Evolutionary conservation across 2,888 invertebrate species (phyloP).

Genomic region (Eupelmus urozonus): DNA sequence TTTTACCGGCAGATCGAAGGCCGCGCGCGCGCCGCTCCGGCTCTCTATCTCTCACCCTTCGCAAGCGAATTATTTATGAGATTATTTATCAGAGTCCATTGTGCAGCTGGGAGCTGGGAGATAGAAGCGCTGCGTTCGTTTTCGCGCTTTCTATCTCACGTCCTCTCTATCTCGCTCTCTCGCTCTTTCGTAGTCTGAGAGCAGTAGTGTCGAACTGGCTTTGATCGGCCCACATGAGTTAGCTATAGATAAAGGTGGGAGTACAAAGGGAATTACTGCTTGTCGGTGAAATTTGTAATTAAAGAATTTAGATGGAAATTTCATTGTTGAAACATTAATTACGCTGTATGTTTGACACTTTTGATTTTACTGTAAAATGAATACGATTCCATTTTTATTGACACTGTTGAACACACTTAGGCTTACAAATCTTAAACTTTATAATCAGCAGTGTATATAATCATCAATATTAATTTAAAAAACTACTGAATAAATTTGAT

Average conservation of each 20-base stretch:
- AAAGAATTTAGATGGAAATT: no score
- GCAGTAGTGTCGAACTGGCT: not conserved
- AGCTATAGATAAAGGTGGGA: not conserved
- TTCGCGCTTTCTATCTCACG: not conserved
- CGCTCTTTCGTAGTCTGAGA: not conserved
- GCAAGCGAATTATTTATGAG: conserved; percentile 45
- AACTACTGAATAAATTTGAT: no score
- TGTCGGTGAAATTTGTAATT: no score
- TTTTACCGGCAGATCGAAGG: not conserved
- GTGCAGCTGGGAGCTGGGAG: conserved; percentile 13
- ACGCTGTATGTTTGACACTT: no score
- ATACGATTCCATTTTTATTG: no score
- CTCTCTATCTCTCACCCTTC: not conserved
- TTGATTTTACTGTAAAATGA: no score
- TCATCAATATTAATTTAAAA: no score
- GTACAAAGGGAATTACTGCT: not conserved
- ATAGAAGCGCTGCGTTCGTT: conserved; percentile 6
- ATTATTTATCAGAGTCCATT: conserved; percentile 53
- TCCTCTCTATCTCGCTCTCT: conserved; percentile 1
- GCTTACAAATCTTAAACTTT: no score
- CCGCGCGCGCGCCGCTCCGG: not conserved
- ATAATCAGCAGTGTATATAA: no score
- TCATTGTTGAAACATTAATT: no score
- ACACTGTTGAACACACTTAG: no score
- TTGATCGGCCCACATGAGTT: conserved; percentile 7